Evolutionary conservation across 2,888 invertebrate species (phyloP).

Genomic region (Gastrophysa polygoni): DNA sequence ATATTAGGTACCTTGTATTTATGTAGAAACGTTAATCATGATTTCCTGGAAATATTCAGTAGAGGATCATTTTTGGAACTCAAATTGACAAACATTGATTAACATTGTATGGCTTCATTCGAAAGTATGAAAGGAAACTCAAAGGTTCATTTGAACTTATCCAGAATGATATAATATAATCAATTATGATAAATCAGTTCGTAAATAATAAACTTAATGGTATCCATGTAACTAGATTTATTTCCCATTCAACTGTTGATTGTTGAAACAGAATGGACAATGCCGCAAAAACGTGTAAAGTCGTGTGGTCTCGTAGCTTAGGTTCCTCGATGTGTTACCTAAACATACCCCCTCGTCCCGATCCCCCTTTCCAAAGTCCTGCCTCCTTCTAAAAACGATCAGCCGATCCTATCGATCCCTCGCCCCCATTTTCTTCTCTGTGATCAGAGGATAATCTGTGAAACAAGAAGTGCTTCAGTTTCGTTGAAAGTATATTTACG

Average conservation of each 20-base stretch:
- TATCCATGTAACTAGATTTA: constrained; percentile 6
- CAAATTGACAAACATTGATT: too few species aligned
- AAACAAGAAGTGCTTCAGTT: neutral
- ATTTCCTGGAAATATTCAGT: too few species aligned
- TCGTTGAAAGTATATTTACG: neutral
- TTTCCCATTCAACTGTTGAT: neutral
- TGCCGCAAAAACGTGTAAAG: constrained; percentile 50
- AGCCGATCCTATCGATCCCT: constrained; percentile 32
- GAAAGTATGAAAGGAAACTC: too few species aligned
- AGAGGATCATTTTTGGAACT: too few species aligned
- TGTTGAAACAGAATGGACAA: constrained; percentile 17
- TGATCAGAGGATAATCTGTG: constrained; percentile 9
- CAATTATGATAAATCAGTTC: too few species aligned
- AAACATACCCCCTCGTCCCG: constrained; percentile 57
- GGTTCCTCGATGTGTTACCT: constrained; percentile 68
- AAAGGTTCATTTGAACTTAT: too few species aligned
- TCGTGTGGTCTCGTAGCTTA: constrained; percentile 59
- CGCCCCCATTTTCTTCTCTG: constrained; percentile 17
- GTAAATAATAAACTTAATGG: too few species aligned
- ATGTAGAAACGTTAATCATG: too few species aligned
- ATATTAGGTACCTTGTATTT: too few species aligned
- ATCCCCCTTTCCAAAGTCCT: constrained; percentile 50
- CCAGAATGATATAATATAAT: too few species aligned
- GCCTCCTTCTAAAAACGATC: constrained; percentile 33
- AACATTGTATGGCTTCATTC: too few species aligned